These are phyloP conservation scores for Trachymyrmex cornetzi DNA, from an alignment of 1,140 invertebrate species.

Conservation along the genomic window DNA sequence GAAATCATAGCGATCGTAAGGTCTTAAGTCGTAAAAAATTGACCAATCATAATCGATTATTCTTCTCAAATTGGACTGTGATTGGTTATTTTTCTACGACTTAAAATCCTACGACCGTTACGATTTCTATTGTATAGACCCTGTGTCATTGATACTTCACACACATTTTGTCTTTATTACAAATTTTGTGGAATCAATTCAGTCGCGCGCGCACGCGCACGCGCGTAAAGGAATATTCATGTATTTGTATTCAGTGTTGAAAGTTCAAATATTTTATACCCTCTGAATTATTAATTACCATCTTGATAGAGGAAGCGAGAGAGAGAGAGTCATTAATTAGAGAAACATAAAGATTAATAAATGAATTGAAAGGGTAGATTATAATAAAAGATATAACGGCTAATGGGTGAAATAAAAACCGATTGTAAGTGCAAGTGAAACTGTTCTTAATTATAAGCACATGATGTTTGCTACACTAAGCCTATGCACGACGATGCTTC, in stretches of 20 bases:
- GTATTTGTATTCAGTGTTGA: too few relatives aligned
- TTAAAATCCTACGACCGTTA: too few relatives aligned
- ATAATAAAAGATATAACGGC: not conserved
- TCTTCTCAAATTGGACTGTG: too few relatives aligned
- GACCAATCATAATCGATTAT: too few relatives aligned
- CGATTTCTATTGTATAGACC: too few relatives aligned
- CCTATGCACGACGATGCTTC: slow-evolving; percentile 43
- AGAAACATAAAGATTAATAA: not conserved
- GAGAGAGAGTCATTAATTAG: not conserved
- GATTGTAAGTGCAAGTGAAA: slow-evolving; percentile 47
- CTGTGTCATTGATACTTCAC: too few relatives aligned
- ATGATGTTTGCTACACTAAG: slow-evolving; percentile 39
- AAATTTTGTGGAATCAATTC: too few relatives aligned
- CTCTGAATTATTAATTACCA: not conserved
- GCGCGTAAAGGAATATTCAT: too few relatives aligned
- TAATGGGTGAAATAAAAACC: slow-evolving; percentile 23
- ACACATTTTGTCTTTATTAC: not conserved
- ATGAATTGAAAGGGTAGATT: not conserved
- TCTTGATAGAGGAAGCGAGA: not conserved
- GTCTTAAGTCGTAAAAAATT: too few relatives aligned
- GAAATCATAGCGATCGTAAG: too few relatives aligned
- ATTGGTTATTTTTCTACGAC: too few relatives aligned
- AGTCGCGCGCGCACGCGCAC: too few relatives aligned
- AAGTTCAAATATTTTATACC: not conserved
- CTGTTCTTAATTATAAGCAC: slow-evolving; percentile 48